Percentiles rank a stretch among this genome's conserved stretches.
phyloP scores from a whole-genome alignment of 2,113 vertebrate genomes.

The Laticauda colubrina region DNA sequence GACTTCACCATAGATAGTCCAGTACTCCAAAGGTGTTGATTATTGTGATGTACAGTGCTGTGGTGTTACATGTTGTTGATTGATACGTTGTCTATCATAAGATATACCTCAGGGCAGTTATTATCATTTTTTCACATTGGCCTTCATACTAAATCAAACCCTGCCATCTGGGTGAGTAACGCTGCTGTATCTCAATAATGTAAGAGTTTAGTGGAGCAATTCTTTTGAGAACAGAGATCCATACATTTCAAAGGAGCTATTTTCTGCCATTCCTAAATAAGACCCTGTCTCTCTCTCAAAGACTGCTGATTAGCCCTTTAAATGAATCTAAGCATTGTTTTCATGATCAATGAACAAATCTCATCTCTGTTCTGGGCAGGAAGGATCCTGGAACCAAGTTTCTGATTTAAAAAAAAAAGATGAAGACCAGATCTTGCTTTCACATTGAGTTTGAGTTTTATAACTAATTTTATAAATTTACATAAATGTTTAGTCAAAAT shows the following conservation, averaged over 20 bases:
- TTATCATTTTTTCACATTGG: neutral
- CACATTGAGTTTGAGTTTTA: rapidly evolving
- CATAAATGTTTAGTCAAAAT: neutral
- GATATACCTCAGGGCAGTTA: neutral
- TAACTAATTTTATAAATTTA: neutral
- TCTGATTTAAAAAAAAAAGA: neutral
- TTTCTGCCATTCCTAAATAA: slow-evolving; percentile 12
- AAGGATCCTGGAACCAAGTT: neutral
- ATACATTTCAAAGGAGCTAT: slow-evolving; percentile 2
- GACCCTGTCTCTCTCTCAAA: slow-evolving; percentile 3
- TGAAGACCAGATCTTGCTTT: neutral
- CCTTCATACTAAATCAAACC: slow-evolving; percentile 1
- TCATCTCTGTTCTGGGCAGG: neutral
- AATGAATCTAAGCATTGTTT: slow-evolving; percentile 9
- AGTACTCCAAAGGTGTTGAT: neutral
- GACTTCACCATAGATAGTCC: neutral
- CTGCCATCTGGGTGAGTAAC: slow-evolving; percentile 4
- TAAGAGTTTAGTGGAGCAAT: neutral
- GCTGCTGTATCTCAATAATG: neutral
- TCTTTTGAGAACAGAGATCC: slow-evolving; percentile 22
- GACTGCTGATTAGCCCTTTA: neutral
- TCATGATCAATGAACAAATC: neutral
- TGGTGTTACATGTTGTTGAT: neutral
- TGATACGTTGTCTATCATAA: neutral
- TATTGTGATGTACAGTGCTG: neutral